Conservation (phyloP, 2,888 invertebrate species). For the Amphiduros pacificus region DNA sequence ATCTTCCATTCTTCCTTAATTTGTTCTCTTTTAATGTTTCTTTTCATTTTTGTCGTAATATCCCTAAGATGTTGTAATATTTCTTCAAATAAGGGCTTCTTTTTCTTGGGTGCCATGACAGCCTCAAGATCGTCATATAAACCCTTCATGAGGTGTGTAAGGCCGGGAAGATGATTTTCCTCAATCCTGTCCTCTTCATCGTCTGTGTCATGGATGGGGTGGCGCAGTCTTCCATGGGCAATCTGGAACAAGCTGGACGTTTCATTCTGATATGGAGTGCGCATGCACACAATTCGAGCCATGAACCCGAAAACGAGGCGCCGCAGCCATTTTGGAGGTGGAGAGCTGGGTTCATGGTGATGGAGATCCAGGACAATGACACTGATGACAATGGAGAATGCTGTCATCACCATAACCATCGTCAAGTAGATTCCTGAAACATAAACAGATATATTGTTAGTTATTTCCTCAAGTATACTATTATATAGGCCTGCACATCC, state of each 20-base stretch:
- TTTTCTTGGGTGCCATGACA: conserved; percentile 18
- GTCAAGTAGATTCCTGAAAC: conserved; percentile 60
- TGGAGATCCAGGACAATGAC: conserved; percentile 61
- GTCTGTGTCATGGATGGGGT: background rate
- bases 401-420: conserved; percentile 60
- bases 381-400: conserved; percentile 58
- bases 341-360: conserved; percentile 46
- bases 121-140: conserved; percentile 23
- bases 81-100: conserved; percentile 24
- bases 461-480: too few relatives aligned
- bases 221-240: conserved; percentile 3
- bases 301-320: conserved; percentile 41
- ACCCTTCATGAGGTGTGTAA: conserved; percentile 13
- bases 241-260: conserved; percentile 10
- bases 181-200: conserved; percentile 8
- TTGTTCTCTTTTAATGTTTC: conserved; percentile 26
- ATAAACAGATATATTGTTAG: too few relatives aligned
- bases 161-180: conserved; percentile 13
- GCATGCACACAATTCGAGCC: conserved; percentile 35
- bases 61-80: conserved; percentile 29
- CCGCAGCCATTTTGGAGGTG: conserved; percentile 47
- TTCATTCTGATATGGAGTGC: conserved; percentile 20
- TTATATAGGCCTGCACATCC: too few relatives aligned
- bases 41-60: conserved; percentile 27
- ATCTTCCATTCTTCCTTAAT: conserved; percentile 31